phyloP scores from a whole-genome alignment of 2,797 vertebrate genomes.

The Australoheros facetus region DNA sequence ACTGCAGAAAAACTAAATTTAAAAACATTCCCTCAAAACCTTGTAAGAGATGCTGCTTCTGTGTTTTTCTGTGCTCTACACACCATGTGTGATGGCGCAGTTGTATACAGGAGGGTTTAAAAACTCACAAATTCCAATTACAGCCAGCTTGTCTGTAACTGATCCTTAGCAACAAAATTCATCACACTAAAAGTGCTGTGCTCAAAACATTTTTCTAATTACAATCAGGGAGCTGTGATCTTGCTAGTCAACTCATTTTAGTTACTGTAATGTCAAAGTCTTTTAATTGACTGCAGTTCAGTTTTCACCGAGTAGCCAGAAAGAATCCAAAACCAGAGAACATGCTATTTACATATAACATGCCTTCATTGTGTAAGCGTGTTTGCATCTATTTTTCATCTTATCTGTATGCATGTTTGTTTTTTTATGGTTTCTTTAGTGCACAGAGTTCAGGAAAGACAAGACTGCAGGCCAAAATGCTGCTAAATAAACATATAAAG shows the following conservation, averaged over 20 bases:
- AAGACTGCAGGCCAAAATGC: constrained; percentile 48
- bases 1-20: neutral
- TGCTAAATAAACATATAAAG: constrained; percentile 70
- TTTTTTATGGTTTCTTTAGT: constrained; percentile 24
- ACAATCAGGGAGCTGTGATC: neutral
- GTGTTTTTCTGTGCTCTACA: neutral
- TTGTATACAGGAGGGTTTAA: neutral
- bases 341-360: neutral
- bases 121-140: constrained; percentile 23
- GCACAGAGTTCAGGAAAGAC: constrained; percentile 39
- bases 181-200: constrained; percentile 11
- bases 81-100: neutral
- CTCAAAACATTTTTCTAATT: constrained; percentile 17
- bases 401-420: neutral
- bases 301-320: neutral
- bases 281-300: constrained; percentile 14
- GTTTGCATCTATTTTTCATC: neutral
- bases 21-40: constrained; percentile 3
- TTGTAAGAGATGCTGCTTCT: neutral
- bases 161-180: constrained; percentile 12
- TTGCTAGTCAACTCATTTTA: constrained; percentile 17
- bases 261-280: neutral
- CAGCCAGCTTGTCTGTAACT: constrained; percentile 3
- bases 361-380: neutral
- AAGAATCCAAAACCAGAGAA: constrained; percentile 2